Conservation (phyloP, 2,113 vertebrate genomes). For the Nothocercus julius region DNA sequence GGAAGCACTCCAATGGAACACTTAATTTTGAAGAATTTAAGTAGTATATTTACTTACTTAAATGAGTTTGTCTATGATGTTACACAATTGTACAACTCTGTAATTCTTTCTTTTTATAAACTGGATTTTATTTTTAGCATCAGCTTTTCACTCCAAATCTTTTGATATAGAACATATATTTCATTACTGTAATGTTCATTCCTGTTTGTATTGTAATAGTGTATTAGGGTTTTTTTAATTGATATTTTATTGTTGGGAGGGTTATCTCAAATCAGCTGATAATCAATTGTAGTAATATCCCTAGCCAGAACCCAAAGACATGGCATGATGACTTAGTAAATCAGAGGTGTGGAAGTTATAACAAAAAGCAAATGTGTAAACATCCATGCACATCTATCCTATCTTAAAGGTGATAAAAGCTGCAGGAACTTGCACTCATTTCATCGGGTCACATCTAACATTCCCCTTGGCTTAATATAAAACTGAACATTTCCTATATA, state of each 20-base stretch:
- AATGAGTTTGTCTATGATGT: not conserved
- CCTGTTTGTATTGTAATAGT: not conserved
- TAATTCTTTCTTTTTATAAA: not conserved
- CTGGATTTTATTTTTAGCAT: not conserved
- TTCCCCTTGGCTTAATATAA: not conserved
- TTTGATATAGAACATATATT: not conserved
- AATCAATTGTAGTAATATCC: not conserved
- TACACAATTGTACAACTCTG: not conserved
- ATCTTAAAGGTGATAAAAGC: not conserved
- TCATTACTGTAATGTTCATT: not conserved
- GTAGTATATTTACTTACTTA: not conserved
- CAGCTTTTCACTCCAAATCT: not conserved
- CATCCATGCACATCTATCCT: not conserved
- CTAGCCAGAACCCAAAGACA: not conserved
- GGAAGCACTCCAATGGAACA: not conserved
- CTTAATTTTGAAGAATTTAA: not conserved
- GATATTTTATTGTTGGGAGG: rapidly evolving
- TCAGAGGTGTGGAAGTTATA: not conserved
- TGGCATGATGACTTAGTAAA: not conserved
- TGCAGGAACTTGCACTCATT: not conserved
- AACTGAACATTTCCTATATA: not conserved
- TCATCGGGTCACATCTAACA: not conserved
- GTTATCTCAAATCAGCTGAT: not conserved
- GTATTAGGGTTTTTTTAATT: not conserved
- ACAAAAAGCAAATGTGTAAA: not conserved